phyloP scores from a whole-genome alignment of 2,888 invertebrate genomes.

The Acleris cristana region DNA sequence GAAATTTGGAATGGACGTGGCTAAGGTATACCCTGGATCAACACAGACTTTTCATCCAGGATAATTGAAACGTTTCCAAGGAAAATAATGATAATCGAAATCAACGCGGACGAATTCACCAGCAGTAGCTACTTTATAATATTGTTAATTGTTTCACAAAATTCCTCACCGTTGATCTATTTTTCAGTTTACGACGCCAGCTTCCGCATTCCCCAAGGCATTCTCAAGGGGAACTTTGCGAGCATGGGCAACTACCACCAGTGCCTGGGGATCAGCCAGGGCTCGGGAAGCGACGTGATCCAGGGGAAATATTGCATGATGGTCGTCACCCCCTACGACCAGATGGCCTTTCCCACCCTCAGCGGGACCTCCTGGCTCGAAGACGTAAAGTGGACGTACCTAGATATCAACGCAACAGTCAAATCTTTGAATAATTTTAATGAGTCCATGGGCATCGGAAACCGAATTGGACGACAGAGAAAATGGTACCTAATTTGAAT shows the following conservation, averaged over 20 bases:
- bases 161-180: background rate
- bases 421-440: background rate
- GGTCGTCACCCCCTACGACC: conserved; percentile 46
- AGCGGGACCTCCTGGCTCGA: conserved; percentile 5
- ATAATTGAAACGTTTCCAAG: no score
- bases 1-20: no score
- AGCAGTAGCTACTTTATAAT: no score
- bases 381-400: background rate
- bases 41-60: no score
- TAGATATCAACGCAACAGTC: background rate
- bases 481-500: background rate
- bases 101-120: no score
- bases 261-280: conserved; percentile 51
- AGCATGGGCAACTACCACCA: conserved; percentile 58
- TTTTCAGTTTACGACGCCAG: conserved; percentile 57
- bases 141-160: no score
- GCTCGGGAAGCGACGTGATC: conserved; percentile 41
- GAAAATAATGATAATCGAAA: no score
- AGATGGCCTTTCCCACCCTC: conserved; percentile 37
- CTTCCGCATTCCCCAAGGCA: conserved; percentile 50
- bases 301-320: conserved; percentile 62
- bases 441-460: background rate
- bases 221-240: conserved; percentile 47
- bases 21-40: no score
- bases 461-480: background rate